Evolutionary conservation across 2,113 vertebrate genomes (phyloP).

Genomic region (Spea multiplicata): DNA sequence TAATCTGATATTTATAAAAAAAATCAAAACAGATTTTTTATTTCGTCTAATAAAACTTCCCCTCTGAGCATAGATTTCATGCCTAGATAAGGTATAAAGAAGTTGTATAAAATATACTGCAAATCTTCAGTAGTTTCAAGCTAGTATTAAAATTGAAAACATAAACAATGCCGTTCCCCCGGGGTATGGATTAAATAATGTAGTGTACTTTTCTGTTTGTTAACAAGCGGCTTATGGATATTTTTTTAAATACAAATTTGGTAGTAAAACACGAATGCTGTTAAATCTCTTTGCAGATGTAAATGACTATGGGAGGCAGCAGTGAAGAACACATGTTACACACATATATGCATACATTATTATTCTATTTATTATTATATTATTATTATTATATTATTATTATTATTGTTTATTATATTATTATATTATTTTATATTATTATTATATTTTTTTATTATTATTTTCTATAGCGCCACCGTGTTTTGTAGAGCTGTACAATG

Average conservation of each 20-base stretch:
- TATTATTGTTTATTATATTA: too few relatives aligned
- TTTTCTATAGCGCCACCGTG: too few relatives aligned
- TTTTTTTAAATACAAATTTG: conserved; percentile 39
- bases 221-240: not conserved
- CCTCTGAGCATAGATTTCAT: not conserved
- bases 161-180: conserved; percentile 50
- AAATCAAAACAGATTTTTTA: not conserved
- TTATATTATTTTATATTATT: too few relatives aligned
- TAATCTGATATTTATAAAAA: too few relatives aligned
- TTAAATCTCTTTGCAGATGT: conserved; percentile 40
- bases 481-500: too few relatives aligned
- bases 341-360: too few relatives aligned
- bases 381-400: too few relatives aligned
- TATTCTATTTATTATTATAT: too few relatives aligned
- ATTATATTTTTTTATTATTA: too few relatives aligned
- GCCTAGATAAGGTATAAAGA: conserved; percentile 29
- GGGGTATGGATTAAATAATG: conserved; percentile 32
- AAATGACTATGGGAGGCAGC: conserved; percentile 30
- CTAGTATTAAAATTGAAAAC: conserved; percentile 53
- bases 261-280: conserved; percentile 37
- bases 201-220: not conserved
- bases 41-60: not conserved
- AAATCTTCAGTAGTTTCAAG: conserved; percentile 50
- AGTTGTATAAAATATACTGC: conserved; percentile 33
- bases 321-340: not conserved